Evolutionary conservation across 1,140 invertebrate genomes (phyloP), one percentile per base, ranked within the genome.

Genomic region (Bombus pyrosoma): DNA sequence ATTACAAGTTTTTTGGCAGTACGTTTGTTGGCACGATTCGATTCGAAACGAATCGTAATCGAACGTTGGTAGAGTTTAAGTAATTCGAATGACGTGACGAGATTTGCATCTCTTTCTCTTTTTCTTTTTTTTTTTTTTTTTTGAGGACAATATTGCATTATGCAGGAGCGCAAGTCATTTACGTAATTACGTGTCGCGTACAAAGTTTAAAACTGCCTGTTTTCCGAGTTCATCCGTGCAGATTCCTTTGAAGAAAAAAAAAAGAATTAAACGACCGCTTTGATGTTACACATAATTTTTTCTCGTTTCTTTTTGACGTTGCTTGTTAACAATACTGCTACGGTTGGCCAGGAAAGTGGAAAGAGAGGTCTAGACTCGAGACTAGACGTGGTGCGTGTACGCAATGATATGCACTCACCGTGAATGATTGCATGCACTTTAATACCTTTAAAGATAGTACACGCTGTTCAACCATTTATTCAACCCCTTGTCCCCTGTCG

Each of bases 221-320:
- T 59, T 47, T 13, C 66, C 53, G 25, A 62, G 76, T 85, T 85
- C 77, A 72, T 85, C 53, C 83, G 28, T 34, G 83, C 80, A 78
- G 68, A 80, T 85, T 85, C 68, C 69, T 85, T 80, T 80, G 66
- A 71, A 66, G 74, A 73, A 81, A 39, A 78, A 47, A 57, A 74
- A 32, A 71, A 41, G 53, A 84, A 77, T 84, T 79, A 69, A 83
- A 68, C 81, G 68, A 41, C 83, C n/a, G 77, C 83, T 85, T 85
- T 85, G 83, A 85, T 85, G 83, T 80, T 85, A 80, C 68, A 85
- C 77, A 80, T 64, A 72, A 85, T 62, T 85, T 85, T 73, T 80
- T 85, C 68, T 80, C 22, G 53, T 80, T 85, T 47, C 68, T 80
- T 85, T 85, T 73, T 22, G 69, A 71, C 83, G 83, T 85, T 53